Conservation (phyloP, 2,888 invertebrate species). For the Neria commutata region DNA sequence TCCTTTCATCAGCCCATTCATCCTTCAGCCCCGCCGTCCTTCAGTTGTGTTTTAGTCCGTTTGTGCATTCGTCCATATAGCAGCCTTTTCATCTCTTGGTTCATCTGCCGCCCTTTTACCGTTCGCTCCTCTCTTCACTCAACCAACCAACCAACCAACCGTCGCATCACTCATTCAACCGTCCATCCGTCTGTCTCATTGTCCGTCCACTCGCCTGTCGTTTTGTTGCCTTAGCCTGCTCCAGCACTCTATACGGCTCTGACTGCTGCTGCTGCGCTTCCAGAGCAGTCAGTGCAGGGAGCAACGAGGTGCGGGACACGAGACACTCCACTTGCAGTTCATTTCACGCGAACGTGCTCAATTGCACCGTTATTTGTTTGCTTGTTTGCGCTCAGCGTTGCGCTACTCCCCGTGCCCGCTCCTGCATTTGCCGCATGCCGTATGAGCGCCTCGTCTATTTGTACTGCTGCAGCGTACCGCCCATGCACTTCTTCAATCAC, state of each 20-base stretch:
- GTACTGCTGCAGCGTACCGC: background rate
- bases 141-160: slow-evolving; percentile 24
- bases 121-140: slow-evolving; percentile 12
- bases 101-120: background rate
- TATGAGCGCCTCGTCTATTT: too few relatives aligned
- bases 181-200: slow-evolving; percentile 13
- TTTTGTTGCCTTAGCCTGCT: background rate
- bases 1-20: too few relatives aligned
- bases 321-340: slow-evolving; percentile 39
- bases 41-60: background rate
- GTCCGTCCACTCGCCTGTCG: slow-evolving; percentile 8
- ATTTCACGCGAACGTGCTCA: slow-evolving; percentile 53
- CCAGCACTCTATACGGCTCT: background rate
- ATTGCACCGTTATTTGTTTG: slow-evolving; percentile 55
- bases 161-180: slow-evolving; percentile 26
- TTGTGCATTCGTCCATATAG: background rate
- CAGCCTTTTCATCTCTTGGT: background rate
- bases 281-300: too few relatives aligned
- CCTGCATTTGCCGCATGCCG: slow-evolving; percentile 24
- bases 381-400: too few relatives aligned
- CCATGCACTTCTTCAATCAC: slow-evolving; percentile 15
- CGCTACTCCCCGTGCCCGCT: slow-evolving; percentile 34
- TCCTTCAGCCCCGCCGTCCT: background rate
- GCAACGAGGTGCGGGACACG: too few relatives aligned
- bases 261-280: background rate